A percentile compares a stretch with the other conserved stretches of the same genome.
Conservation (phyloP, 2,888 invertebrate species). For the Iphiclides podalirius region DNA sequence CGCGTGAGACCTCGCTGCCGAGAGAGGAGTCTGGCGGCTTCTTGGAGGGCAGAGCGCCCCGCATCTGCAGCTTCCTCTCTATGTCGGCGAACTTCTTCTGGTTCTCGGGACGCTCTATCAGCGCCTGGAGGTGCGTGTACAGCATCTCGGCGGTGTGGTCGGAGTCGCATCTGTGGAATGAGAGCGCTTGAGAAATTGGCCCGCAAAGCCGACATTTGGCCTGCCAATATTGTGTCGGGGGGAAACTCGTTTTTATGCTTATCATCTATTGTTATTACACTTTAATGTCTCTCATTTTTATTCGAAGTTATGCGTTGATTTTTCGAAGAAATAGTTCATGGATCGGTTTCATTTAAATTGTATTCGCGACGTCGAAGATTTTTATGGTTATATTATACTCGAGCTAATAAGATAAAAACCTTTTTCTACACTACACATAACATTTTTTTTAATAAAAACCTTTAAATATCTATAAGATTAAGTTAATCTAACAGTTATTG, state of each 20-base stretch:
- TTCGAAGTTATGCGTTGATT: no score
- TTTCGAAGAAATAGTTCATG: not conserved
- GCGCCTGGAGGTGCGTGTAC: constrained; percentile 89
- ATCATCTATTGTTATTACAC: constrained; percentile 1
- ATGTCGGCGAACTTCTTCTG: constrained; percentile 91
- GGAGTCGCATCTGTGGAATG: constrained; percentile 86
- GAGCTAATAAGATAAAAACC: no score
- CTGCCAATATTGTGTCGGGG: not conserved
- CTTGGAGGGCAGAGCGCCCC: constrained; percentile 81
- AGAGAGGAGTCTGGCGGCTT: constrained; percentile 86
- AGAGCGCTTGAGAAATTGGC: not conserved
- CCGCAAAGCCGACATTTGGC: not conserved
- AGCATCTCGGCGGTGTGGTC: constrained; percentile 94
- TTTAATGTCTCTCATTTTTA: no score
- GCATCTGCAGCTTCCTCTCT: constrained; percentile 80
- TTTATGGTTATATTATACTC: no score
- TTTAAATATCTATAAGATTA: no score
- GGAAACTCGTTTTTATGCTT: not conserved
- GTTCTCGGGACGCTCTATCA: constrained; percentile 91
- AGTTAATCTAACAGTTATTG: no score
- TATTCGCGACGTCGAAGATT: no score
- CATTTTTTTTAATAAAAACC: no score
- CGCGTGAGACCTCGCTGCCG: constrained; percentile 86
- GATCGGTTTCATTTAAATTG: no score
- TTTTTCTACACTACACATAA: no score